Percentiles rank a stretch among this genome's conserved stretches.
Conservation (phyloP, 2,888 invertebrate species). For the Copidosoma aretas region DNA sequence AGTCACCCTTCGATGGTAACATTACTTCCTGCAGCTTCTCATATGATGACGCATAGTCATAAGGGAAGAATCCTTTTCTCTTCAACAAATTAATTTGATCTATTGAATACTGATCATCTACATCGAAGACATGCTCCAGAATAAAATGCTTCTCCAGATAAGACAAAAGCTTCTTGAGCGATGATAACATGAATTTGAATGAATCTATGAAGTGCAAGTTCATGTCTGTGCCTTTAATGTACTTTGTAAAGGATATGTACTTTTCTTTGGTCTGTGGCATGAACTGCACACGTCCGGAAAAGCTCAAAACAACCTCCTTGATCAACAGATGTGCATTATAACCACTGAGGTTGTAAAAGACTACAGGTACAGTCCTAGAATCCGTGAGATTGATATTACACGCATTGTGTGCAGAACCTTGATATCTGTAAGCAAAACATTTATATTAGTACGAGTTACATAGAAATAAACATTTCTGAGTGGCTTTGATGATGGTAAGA, state of each 20-base stretch:
- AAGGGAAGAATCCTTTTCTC: not conserved
- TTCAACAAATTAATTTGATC: not conserved
- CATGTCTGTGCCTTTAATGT: conserved; percentile 10
- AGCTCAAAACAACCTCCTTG: not conserved
- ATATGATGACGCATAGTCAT: not conserved
- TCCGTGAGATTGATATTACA: conserved; percentile 52
- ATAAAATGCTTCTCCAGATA: not conserved
- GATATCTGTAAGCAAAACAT: not conserved
- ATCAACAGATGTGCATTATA: not conserved
- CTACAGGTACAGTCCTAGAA: conserved; percentile 47
- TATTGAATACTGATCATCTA: not conserved
- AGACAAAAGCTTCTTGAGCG: conserved; percentile 13
- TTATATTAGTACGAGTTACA: too few relatives aligned
- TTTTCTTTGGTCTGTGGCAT: conserved; percentile 54
- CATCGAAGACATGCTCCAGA: not conserved
- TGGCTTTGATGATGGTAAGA: too few relatives aligned
- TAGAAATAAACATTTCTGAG: too few relatives aligned
- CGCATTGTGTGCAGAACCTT: conserved; percentile 35
- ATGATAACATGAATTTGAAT: conserved; percentile 25
- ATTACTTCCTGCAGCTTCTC: not conserved
- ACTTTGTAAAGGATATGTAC: conserved; percentile 45
- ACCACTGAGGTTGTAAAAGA: conserved; percentile 42
- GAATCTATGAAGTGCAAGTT: conserved; percentile 35
- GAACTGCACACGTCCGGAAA: conserved; percentile 17
- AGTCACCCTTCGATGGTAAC: not conserved